phyloP scores from a whole-genome alignment of 2,888 invertebrate species.

The Heliothis peltigera region DNA sequence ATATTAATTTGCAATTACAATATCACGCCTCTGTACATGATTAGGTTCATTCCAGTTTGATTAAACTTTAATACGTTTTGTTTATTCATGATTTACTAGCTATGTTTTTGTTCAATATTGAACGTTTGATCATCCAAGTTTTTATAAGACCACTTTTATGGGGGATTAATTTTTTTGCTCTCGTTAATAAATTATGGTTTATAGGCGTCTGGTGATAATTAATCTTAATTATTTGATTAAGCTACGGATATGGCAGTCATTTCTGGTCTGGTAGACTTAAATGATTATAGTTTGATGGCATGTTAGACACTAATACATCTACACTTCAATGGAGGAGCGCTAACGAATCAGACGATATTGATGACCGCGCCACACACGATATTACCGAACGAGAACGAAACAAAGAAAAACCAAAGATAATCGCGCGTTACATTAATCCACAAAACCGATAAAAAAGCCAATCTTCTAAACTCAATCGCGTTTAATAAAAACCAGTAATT shows the following conservation, averaged over 20 bases:
- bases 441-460: slow-evolving; percentile 47
- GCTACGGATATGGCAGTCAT: slow-evolving; percentile 48
- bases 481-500: slow-evolving; percentile 57
- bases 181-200: slow-evolving; percentile 54
- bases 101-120: slow-evolving; percentile 49
- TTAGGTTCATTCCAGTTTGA: slow-evolving; percentile 61
- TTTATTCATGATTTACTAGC: slow-evolving; percentile 56
- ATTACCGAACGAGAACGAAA: slow-evolving; percentile 34
- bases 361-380: slow-evolving; percentile 27
- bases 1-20: slow-evolving; percentile 81
- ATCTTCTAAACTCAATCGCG: slow-evolving; percentile 48
- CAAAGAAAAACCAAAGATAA: slow-evolving; percentile 33
- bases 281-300: slow-evolving; percentile 50
- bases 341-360: slow-evolving; percentile 30
- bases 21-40: slow-evolving; percentile 63
- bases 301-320: slow-evolving; percentile 43
- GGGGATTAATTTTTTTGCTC: slow-evolving; percentile 43
- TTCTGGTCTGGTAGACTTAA: slow-evolving; percentile 57
- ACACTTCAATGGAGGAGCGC: slow-evolving; percentile 38
- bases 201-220: slow-evolving; percentile 52
- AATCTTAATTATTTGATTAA: slow-evolving; percentile 56
- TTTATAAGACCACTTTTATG: slow-evolving; percentile 47
- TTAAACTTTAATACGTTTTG: slow-evolving; percentile 64
- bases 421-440: slow-evolving; percentile 36
- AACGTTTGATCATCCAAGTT: slow-evolving; percentile 47